Evolutionary conservation across 2,797 vertebrate genomes (phyloP).

Genomic region (Hafferia zeledoni): DNA sequence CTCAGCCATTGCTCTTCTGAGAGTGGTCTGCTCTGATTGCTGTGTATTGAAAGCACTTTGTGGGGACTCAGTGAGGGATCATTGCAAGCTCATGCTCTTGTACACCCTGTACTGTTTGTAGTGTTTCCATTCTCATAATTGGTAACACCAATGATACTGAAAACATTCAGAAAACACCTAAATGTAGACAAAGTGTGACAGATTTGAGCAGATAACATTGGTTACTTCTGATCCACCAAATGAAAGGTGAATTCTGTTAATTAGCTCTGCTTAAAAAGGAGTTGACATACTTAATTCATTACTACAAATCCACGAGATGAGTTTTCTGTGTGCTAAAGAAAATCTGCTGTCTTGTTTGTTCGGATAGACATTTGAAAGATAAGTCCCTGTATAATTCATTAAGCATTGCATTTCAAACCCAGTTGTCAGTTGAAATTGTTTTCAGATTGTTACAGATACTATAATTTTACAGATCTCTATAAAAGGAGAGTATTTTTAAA

Average conservation of each 20-base stretch:
- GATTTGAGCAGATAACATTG: not conserved
- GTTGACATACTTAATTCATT: not conserved
- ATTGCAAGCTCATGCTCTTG: not conserved
- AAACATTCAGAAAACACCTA: not conserved
- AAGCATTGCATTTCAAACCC: constrained; percentile 6
- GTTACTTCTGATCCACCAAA: not conserved
- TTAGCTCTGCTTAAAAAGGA: constrained; percentile 20
- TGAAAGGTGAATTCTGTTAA: constrained; percentile 9
- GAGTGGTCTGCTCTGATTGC: not conserved
- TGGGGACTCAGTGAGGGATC: not conserved
- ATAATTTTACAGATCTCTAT: constrained; percentile 33
- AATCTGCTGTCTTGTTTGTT: not conserved
- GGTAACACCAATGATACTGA: not conserved
- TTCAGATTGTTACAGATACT: constrained; percentile 25
- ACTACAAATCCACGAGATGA: not conserved
- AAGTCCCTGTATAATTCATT: constrained; percentile 5
- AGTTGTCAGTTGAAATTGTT: not conserved
- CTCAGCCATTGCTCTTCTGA: not conserved
- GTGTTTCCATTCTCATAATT: not conserved
- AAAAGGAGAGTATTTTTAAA: not conserved
- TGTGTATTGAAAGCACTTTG: not conserved
- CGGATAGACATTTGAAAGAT: not conserved
- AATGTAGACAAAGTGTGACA: not conserved
- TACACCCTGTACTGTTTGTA: not conserved
- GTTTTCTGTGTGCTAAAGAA: not conserved